Percentiles rank a stretch among this genome's conserved stretches.
phyloP scores from a whole-genome alignment of 2,113 vertebrate genomes.

The Apodemus sylvaticus region DNA sequence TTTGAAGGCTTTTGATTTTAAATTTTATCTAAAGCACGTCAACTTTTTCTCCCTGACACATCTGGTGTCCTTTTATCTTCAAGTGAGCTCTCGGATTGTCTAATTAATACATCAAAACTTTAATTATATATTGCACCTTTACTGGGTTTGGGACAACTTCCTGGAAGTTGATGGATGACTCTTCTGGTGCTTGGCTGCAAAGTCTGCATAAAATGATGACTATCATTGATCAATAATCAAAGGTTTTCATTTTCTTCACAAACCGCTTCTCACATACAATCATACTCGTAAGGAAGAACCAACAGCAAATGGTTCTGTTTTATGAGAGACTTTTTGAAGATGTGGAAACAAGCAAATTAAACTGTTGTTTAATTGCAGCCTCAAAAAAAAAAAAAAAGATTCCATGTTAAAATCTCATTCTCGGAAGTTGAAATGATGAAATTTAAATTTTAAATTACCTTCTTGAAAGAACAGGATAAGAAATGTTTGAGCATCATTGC shows the following conservation, averaged over 20 bases:
- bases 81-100: slow-evolving; percentile 84
- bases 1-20: slow-evolving; percentile 87
- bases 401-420: not conserved
- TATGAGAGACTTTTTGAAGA: not conserved
- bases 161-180: slow-evolving; percentile 56
- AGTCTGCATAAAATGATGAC: slow-evolving; percentile 35
- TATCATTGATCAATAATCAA: not conserved
- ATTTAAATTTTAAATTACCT: not conserved
- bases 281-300: not conserved
- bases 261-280: not conserved
- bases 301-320: not conserved
- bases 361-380: slow-evolving; percentile 17
- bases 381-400: not conserved
- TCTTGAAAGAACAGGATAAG: not conserved
- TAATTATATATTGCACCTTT: slow-evolving; percentile 87
- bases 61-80: slow-evolving; percentile 89
- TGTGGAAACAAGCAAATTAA: not conserved
- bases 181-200: not conserved
- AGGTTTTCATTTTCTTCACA: slow-evolving; percentile 30
- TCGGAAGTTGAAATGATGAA: slow-evolving; percentile 19
- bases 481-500: not conserved
- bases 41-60: slow-evolving; percentile 84
- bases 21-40: slow-evolving; percentile 84
- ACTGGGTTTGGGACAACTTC: slow-evolving; percentile 73
- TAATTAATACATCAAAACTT: slow-evolving; percentile 88